Evolutionary conservation across 2,113 vertebrate genomes (phyloP).

Genomic region (Festucalex cinctus): DNA sequence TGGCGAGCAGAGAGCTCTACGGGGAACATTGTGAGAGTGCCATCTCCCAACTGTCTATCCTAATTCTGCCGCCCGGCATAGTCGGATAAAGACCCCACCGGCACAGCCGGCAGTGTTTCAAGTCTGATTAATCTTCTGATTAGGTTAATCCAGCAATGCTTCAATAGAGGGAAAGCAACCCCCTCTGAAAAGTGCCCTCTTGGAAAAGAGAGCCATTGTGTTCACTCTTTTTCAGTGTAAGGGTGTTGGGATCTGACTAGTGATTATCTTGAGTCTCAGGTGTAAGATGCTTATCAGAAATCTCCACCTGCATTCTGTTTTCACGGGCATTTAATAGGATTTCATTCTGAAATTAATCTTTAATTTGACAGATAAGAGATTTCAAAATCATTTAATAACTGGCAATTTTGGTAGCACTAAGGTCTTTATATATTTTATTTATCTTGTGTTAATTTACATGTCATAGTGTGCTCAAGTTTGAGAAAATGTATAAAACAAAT

Average conservation of each 20-base stretch:
- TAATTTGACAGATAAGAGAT: too few relatives aligned
- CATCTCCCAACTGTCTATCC: slow-evolving; percentile 38
- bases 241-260: slow-evolving; percentile 14
- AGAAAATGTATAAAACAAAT: too few relatives aligned
- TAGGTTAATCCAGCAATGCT: slow-evolving; percentile 67
- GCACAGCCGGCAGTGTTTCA: slow-evolving; percentile 61
- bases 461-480: too few relatives aligned
- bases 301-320: not conserved
- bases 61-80: slow-evolving; percentile 46
- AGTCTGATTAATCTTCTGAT: slow-evolving; percentile 72
- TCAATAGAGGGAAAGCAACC: slow-evolving; percentile 39
- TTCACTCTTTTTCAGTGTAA: slow-evolving; percentile 1
- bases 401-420: too few relatives aligned
- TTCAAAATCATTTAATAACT: too few relatives aligned
- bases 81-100: slow-evolving; percentile 56
- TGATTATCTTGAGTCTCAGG: slow-evolving; percentile 31
- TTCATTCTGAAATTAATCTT: not conserved
- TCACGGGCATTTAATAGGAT: not conserved
- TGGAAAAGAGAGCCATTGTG: slow-evolving; percentile 19
- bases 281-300: slow-evolving; percentile 30
- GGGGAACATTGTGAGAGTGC: slow-evolving; percentile 63
- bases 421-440: too few relatives aligned
- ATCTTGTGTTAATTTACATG: too few relatives aligned
- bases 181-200: slow-evolving; percentile 34
- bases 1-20: slow-evolving; percentile 33